Percentiles rank a stretch among this genome's conserved stretches.
These are phyloP conservation scores for Cremastinae sp. DNA, from an alignment of 2,888 invertebrate genomes.

Conservation along the genomic window DNA sequence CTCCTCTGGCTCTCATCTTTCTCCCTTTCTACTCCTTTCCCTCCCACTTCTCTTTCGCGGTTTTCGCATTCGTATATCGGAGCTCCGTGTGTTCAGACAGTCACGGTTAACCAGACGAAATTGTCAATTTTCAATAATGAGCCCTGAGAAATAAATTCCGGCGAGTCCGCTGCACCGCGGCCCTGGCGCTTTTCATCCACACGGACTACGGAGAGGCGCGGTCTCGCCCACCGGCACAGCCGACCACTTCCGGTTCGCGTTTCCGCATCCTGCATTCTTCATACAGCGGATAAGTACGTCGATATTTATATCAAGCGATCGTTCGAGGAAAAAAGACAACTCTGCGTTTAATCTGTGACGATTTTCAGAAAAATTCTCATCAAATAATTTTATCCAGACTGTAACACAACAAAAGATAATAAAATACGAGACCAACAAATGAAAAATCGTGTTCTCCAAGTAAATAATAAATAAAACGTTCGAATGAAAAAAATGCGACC, in stretches of 20 bases:
- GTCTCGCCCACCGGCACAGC: conserved; percentile 64
- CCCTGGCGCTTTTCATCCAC: conserved; percentile 3
- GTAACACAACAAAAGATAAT: too few relatives aligned
- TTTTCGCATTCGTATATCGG: conserved; percentile 18
- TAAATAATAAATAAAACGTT: too few relatives aligned
- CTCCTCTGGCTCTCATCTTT: conserved; percentile 33
- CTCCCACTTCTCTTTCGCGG: conserved; percentile 20
- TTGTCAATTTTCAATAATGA: background rate
- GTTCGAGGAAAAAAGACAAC: conserved; percentile 7
- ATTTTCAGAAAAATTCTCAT: too few relatives aligned
- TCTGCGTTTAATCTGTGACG: background rate
- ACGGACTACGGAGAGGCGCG: conserved; percentile 64
- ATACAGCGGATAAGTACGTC: conserved; percentile 11
- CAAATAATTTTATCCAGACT: too few relatives aligned
- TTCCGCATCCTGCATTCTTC: conserved; percentile 72
- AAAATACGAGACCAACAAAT: too few relatives aligned
- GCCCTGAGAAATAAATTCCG: too few relatives aligned
- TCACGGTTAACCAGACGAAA: background rate
- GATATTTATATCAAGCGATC: conserved; percentile 8
- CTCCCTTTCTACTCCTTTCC: conserved; percentile 25
- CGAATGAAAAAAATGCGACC: too few relatives aligned
- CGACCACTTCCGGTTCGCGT: conserved; percentile 78
- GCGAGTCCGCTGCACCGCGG: background rate
- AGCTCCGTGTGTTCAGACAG: conserved; percentile 5
- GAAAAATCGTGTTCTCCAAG: too few relatives aligned